These are phyloP conservation scores for Portunus trituberculatus DNA, from an alignment of 1,140 invertebrate genomes.

Conservation along the genomic window DNA sequence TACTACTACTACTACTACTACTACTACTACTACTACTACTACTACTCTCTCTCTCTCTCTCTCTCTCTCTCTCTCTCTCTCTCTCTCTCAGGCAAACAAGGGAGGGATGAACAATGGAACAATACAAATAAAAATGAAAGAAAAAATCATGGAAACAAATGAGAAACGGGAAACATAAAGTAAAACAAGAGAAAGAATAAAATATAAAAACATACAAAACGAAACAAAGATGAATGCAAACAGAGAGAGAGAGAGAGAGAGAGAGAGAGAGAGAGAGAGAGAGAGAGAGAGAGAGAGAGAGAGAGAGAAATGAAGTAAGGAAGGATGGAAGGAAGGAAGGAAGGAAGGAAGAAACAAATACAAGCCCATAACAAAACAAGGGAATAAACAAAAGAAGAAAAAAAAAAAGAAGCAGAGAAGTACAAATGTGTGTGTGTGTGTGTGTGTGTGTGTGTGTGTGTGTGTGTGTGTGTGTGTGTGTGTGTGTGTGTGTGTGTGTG, in stretches of 20 bases:
- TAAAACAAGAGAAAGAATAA: not conserved
- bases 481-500: constrained; percentile 12
- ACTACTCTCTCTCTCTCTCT: no score
- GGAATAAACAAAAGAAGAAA: not conserved
- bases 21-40: no score
- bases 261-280: no score
- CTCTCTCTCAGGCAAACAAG: not conserved
- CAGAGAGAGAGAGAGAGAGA: no score
- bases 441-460: constrained; percentile 11
- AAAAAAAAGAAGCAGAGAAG: not conserved
- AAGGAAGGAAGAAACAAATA: not conserved
- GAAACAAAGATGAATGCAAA: not conserved
- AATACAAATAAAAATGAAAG: not conserved
- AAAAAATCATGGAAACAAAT: not conserved
- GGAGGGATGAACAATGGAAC: not conserved
- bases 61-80: no score
- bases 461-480: constrained; percentile 16
- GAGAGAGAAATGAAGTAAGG: no score
- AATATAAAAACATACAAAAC: not conserved
- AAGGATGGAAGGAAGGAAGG: not conserved
- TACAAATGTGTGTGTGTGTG: not conserved
- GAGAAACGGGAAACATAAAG: not conserved
- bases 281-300: no score
- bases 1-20: no score
- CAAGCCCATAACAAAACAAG: not conserved